phyloP scores from a whole-genome alignment of 2,113 vertebrate species.

The Emydura subglobosa region DNA sequence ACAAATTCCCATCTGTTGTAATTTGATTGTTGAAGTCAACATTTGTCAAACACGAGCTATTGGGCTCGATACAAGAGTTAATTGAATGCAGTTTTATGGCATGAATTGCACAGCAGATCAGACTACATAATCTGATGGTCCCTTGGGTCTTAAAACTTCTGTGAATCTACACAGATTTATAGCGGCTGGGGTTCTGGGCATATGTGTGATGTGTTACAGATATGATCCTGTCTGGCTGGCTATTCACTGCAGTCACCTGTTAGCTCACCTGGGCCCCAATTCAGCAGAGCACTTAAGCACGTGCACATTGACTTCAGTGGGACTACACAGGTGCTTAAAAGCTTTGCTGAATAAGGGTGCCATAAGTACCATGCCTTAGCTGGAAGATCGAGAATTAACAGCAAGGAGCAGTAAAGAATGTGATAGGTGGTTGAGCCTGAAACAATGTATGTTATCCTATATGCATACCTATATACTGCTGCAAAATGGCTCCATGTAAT shows the following conservation, averaged over 20 bases:
- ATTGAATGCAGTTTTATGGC: not conserved
- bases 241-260: not conserved
- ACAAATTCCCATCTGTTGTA: accelerated
- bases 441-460: accelerated
- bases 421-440: not conserved
- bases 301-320: not conserved
- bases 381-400: not conserved
- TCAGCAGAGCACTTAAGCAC: accelerated
- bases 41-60: not conserved
- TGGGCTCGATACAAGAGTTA: not conserved
- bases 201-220: not conserved
- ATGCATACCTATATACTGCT: not conserved
- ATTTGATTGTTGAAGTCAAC: accelerated
- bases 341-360: not conserved
- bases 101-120: not conserved
- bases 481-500: accelerated
- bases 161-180: not conserved
- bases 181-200: not conserved
- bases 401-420: not conserved
- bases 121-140: not conserved
- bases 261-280: not conserved
- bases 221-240: not conserved
- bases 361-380: accelerated
- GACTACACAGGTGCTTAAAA: accelerated
- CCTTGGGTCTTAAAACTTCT: not conserved